Evolutionary conservation across 2,797 vertebrate genomes (phyloP), one percentile per base, ranked within the genome.

Genomic region (Pantherophis alleghaniensis): DNA sequence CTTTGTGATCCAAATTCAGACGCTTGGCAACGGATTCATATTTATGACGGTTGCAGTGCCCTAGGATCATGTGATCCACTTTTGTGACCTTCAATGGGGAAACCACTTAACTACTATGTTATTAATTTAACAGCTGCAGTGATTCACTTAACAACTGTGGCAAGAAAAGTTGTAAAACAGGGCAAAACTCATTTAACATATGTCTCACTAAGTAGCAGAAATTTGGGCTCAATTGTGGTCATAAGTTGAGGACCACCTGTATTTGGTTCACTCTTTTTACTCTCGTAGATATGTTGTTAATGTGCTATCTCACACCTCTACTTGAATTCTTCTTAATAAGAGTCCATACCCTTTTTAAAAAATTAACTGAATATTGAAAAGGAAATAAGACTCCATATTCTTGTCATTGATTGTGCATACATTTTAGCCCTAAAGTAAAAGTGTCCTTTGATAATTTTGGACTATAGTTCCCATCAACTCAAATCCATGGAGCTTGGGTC

Each of bases 261-360:
- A 97, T 99, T 99, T 90, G 99, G 99, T 91, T 99, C 99, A 0
- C 99, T 99, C 96, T 99, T 99, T 99, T 0, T 99, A 98, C 95
- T 99, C 99, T 91, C 99, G 98, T 98, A 99, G 99, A 97, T 53
- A 22, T 99, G 99, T 96, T 99, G 99, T 95, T 99, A 98, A 47
- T 99, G 98, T 47, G 99, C 99, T 93, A 99, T 98, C 97, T 99
- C 37, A 47, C 4, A 26, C 26, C 47, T 74, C 98, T 98, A 92
- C 98, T 98, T 0, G 98, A 99, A 96, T 14, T 47, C 53, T 59
- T 83, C 79, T 11, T 16, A 18, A 14, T 26, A 89, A 26, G 7
- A 14, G 32, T 87, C 99, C 99, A 96, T 99, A 99, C 96, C 99
- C 18, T 20, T 42, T 74, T 69, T 69, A 32, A 4, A 3, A 79